Conservation (phyloP, 2,888 invertebrate species). For the Marronus borbonicus region DNA sequence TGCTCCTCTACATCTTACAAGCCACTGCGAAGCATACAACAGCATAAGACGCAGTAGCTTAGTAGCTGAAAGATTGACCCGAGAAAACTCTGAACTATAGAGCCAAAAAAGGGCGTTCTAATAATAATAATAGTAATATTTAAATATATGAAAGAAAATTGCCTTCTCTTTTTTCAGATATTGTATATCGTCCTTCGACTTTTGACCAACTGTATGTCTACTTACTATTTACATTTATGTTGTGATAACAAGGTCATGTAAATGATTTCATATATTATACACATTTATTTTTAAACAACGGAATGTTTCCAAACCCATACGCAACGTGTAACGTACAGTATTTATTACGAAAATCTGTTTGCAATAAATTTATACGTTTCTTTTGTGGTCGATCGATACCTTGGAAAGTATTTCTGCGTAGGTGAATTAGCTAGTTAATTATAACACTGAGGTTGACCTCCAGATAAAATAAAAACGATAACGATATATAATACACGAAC, state of each 20-base stretch:
- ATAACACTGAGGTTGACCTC: background rate
- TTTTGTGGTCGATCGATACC: background rate
- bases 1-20: too few relatives aligned
- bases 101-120: too few relatives aligned
- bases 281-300: constrained; percentile 17
- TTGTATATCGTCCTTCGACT: too few relatives aligned
- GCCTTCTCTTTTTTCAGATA: too few relatives aligned
- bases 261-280: background rate
- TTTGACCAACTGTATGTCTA: too few relatives aligned
- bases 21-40: too few relatives aligned
- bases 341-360: constrained; percentile 25
- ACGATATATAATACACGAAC: too few relatives aligned
- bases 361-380: background rate
- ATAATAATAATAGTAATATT: too few relatives aligned
- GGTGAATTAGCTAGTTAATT: background rate
- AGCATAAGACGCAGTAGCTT: too few relatives aligned
- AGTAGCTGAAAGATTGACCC: too few relatives aligned
- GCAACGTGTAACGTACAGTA: background rate
- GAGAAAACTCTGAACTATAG: too few relatives aligned
- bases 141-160: too few relatives aligned
- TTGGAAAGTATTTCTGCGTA: background rate
- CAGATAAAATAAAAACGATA: background rate
- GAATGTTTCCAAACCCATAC: background rate
- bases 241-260: constrained; percentile 1
- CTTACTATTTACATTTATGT: background rate